Conservation (phyloP, 2,888 invertebrate species). For the Papilio protenor region DNA sequence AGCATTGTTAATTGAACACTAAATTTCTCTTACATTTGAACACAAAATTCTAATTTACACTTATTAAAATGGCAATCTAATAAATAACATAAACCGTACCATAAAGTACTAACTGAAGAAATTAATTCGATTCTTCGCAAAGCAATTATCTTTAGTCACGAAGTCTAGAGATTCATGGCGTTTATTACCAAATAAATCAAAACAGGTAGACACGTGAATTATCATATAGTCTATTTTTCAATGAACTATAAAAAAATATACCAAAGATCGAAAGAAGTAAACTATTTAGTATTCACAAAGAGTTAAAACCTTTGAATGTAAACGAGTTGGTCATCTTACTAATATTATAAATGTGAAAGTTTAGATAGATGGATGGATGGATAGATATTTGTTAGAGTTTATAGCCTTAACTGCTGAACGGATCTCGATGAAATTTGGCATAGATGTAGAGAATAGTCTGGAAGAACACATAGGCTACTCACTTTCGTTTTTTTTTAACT, state of each 20-base stretch:
- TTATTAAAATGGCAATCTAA: constrained; percentile 69
- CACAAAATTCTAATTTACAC: constrained; percentile 58
- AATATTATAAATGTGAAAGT: too few relatives aligned
- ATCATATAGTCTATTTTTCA: constrained; percentile 64
- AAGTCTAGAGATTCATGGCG: constrained; percentile 74
- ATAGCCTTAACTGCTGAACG: too few relatives aligned
- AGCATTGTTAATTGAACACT: background rate
- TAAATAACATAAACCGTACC: constrained; percentile 79
- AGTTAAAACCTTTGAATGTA: background rate
- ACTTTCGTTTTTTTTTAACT: too few relatives aligned
- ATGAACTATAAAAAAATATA: constrained; percentile 64
- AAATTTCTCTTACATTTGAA: constrained; percentile 39
- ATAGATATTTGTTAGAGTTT: too few relatives aligned
- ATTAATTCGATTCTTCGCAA: constrained; percentile 82
- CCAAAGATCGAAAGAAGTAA: constrained; percentile 51
- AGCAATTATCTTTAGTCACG: constrained; percentile 82
- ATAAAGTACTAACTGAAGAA: constrained; percentile 76
- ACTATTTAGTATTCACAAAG: constrained; percentile 42
- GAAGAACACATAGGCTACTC: too few relatives aligned
- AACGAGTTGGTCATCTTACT: too few relatives aligned
- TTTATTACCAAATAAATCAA: constrained; percentile 75
- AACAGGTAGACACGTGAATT: constrained; percentile 65
- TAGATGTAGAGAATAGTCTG: too few relatives aligned
- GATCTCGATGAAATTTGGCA: too few relatives aligned
- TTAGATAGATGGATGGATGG: too few relatives aligned